Conservation (phyloP, 2,888 invertebrate genomes). For the Caenorhabditis japonica region DNA sequence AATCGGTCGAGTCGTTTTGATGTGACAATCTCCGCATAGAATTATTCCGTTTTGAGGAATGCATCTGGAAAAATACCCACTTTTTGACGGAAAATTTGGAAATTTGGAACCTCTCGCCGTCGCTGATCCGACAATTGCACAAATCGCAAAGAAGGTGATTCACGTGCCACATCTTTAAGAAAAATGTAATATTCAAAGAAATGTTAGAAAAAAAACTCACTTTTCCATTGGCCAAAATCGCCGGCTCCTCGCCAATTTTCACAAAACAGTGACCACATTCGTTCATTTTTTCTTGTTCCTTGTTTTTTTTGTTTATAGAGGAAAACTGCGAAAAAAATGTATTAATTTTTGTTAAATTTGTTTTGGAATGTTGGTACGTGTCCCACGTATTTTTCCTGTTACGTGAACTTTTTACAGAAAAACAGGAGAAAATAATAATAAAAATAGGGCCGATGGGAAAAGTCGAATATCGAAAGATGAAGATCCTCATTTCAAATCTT, state of each 20-base stretch:
- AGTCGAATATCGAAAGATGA: too few relatives aligned
- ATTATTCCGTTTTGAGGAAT: slow-evolving; percentile 43
- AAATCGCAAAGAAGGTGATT: slow-evolving; percentile 50
- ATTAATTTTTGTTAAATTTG: too few relatives aligned
- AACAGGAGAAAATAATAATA: too few relatives aligned
- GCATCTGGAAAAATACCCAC: slow-evolving; percentile 28
- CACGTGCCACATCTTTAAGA: slow-evolving; percentile 48
- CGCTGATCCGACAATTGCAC: slow-evolving; percentile 51
- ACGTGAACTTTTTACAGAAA: too few relatives aligned
- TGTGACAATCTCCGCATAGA: slow-evolving; percentile 44
- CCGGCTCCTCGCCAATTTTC: slow-evolving; percentile 52
- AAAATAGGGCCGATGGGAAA: too few relatives aligned
- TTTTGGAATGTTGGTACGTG: too few relatives aligned
- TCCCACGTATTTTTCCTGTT: too few relatives aligned
- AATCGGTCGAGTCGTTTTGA: slow-evolving; percentile 46
- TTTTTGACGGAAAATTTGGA: background rate
- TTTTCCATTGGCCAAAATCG: slow-evolving; percentile 48
- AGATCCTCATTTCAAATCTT: too few relatives aligned
- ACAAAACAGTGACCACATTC: slow-evolving; percentile 50
- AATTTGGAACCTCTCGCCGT: slow-evolving; percentile 34
- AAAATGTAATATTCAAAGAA: background rate
- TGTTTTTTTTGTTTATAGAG: background rate
- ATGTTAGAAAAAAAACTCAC: slow-evolving; percentile 4
- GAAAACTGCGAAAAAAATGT: too few relatives aligned
- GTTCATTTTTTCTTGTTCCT: slow-evolving; percentile 26